Percentiles rank a stretch among this genome's conserved stretches.
These are phyloP conservation scores for Seladonia tumulorum DNA, from an alignment of 2,888 invertebrate genomes.

Conservation along the genomic window DNA sequence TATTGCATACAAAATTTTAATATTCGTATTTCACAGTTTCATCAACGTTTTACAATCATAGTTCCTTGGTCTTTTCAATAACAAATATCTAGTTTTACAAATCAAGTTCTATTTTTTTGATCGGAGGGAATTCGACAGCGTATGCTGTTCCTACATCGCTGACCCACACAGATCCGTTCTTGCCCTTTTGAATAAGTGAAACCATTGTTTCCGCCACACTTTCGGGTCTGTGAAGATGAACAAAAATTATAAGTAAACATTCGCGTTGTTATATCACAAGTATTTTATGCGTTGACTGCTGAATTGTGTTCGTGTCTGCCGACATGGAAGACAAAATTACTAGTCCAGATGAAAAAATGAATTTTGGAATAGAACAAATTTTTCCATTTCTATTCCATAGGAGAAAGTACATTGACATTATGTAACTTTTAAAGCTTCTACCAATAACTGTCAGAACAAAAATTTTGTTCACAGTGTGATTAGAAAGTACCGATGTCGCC, in stretches of 20 bases:
- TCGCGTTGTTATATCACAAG: not conserved
- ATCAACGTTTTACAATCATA: too few species aligned
- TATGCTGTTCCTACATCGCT: not conserved
- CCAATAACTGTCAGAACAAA: too few species aligned
- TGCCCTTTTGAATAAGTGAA: not conserved
- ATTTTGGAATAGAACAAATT: too few species aligned
- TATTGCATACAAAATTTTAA: not conserved
- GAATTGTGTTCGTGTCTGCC: not conserved
- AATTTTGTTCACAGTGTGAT: too few species aligned
- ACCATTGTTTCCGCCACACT: not conserved
- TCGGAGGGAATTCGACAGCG: not conserved
- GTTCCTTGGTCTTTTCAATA: not conserved
- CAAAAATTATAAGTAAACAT: not conserved
- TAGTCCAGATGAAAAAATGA: too few species aligned
- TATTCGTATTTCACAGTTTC: not conserved
- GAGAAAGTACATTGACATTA: too few species aligned
- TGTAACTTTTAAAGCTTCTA: too few species aligned
- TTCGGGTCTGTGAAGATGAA: not conserved
- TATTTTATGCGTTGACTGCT: not conserved
- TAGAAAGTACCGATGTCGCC: too few species aligned
- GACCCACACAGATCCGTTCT: slow-evolving; percentile 10
- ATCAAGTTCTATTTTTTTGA: not conserved
- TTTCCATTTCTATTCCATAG: too few species aligned
- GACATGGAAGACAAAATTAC: too few species aligned
- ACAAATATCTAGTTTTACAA: not conserved